Conservation (phyloP, 1,140 invertebrate species). For the Saccostrea cuccullata region DNA sequence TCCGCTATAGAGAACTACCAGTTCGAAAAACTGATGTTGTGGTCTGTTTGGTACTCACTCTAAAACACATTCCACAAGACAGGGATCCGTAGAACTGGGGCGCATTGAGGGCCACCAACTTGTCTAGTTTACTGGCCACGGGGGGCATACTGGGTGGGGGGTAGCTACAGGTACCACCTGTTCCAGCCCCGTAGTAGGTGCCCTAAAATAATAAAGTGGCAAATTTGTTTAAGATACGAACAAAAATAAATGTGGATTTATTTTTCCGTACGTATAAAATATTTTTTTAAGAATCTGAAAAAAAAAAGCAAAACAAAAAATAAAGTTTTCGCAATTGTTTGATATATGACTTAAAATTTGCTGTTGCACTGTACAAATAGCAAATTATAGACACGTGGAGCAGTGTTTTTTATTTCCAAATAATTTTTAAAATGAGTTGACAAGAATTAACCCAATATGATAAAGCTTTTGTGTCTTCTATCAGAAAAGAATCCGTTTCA, state of each 20-base stretch:
- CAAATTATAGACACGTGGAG: too few relatives aligned
- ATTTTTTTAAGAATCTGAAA: neutral
- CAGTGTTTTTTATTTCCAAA: too few relatives aligned
- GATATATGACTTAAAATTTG: neutral
- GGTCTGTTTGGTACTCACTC: slow-evolving; percentile 45
- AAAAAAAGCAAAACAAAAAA: neutral
- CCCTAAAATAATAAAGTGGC: slow-evolving; percentile 52
- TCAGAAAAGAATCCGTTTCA: too few relatives aligned
- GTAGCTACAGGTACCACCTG: slow-evolving; percentile 57
- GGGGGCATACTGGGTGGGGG: slow-evolving; percentile 57
- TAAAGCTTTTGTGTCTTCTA: too few relatives aligned
- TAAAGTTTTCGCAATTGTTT: neutral
- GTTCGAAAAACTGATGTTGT: too few relatives aligned
- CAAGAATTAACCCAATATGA: too few relatives aligned
- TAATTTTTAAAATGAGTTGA: too few relatives aligned
- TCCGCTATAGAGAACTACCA: too few relatives aligned
- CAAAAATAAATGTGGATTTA: neutral
- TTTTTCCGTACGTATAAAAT: neutral
- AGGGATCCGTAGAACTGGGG: slow-evolving; percentile 66
- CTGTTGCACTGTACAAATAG: neutral
- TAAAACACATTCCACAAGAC: slow-evolving; percentile 69
- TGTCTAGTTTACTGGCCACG: slow-evolving; percentile 49
- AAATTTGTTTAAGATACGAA: neutral
- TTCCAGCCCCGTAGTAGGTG: slow-evolving; percentile 63
- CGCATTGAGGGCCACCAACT: slow-evolving; percentile 64